phyloP scores from a whole-genome alignment of 1,140 invertebrate genomes.

The Drosophila ohnishii region DNA sequence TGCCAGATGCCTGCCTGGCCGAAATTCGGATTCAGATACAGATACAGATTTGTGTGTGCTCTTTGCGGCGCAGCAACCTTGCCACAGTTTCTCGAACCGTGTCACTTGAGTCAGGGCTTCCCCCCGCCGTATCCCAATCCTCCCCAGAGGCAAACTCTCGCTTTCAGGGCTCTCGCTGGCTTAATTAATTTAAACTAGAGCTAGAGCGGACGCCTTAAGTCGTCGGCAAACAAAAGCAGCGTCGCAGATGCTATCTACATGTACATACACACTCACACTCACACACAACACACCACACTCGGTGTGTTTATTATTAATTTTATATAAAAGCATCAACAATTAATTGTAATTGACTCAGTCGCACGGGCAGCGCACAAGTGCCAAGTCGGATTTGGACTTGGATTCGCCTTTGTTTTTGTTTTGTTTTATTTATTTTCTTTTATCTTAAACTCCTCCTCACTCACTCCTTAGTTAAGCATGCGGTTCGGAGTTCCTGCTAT shows the following conservation, averaged over 20 bases:
- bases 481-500: background rate
- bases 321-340: conserved; percentile 83
- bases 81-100: conserved; percentile 60
- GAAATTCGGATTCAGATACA: conserved; percentile 7
- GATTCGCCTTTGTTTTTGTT: background rate
- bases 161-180: conserved; percentile 50
- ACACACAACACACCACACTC: background rate
- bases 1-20: conserved; percentile 3
- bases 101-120: conserved; percentile 28
- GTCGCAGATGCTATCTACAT: conserved; percentile 50
- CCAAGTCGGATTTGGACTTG: conserved; percentile 47
- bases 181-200: conserved; percentile 75
- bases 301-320: conserved; percentile 75
- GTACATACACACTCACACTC: conserved; percentile 11
- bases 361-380: conserved; percentile 52
- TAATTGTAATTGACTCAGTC: conserved; percentile 80
- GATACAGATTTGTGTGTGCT: background rate
- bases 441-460: background rate
- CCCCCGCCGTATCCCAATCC: background rate
- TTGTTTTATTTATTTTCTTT: background rate
- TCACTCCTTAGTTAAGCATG: conserved; percentile 7
- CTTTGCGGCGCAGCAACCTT: conserved; percentile 38
- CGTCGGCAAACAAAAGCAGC: conserved; percentile 62
- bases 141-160: conserved; percentile 51
- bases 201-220: conserved; percentile 53